Evolutionary conservation across 2,113 vertebrate genomes (phyloP), one percentile per base, ranked within the genome.

Genomic region (Madoqua kirkii): DNA sequence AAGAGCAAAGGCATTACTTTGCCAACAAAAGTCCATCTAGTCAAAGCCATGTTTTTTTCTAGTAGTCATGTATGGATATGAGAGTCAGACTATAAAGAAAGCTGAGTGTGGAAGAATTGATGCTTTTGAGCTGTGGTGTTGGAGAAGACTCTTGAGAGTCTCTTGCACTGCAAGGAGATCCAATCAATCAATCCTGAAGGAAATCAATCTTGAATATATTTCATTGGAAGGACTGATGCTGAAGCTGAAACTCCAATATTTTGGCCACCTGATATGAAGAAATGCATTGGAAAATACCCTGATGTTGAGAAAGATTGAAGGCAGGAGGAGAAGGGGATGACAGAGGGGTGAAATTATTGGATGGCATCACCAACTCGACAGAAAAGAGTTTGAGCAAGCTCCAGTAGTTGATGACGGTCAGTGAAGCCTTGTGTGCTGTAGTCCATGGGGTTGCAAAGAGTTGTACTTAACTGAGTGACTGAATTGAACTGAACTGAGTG

Each of bases 351-450:
- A 71, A 2, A 71, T 36, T 21, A 5, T 12, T 36, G 64, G n/a
- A 71, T 71, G 9, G 9, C 19, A 40, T 71, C 67, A 67, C 64
- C 4, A 9, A 36, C 8, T 5, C 9, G 0, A 36, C 33, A 10
- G 67, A 71, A 2, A 40, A 12, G 67, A 71, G 9, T 71, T 12
- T 71, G n/a, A 40, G 67, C 9, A 40, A 71, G 5, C 10, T 23
- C 67, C n/a, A 40, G 5, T 23, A 64, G 17, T 6, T 40, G 67
- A 19, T 40, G n/a, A 71, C 23, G 5, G n/a, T 12, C 67, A 36
- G n/a, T 12, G 67, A 71, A 40, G 10, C 19, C n/a, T 71, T 21
- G 17, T 5, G 64, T 36, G n/a, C 64, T 71, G 19, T 23, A 23
- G 9, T 71, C 19, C n/a, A 71, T 36, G n/a, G n/a, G 19, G 19